Evolutionary conservation across 2,888 invertebrate species (phyloP).

Genomic region (Aplocera efformata): DNA sequence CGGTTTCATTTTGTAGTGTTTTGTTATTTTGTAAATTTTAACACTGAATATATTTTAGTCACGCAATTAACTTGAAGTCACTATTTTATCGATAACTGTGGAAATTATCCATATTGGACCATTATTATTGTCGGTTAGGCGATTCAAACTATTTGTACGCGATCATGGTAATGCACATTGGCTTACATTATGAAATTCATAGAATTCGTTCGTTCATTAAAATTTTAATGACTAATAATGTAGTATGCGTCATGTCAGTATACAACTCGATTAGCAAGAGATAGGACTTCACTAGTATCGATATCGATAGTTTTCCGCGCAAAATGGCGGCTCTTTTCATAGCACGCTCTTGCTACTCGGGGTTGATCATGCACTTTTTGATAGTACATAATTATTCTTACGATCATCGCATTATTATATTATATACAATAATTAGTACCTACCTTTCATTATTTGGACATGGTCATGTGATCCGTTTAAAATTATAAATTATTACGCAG

Average conservation of each 20-base stretch:
- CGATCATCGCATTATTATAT: slow-evolving; percentile 43
- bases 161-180: slow-evolving; percentile 41
- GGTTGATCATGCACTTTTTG: slow-evolving; percentile 28
- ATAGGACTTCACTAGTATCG: slow-evolving; percentile 30
- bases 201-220: slow-evolving; percentile 33
- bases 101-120: slow-evolving; percentile 56
- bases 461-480: slow-evolving; percentile 35
- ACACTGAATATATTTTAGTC: slow-evolving; percentile 60
- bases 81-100: slow-evolving; percentile 49
- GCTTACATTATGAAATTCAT: slow-evolving; percentile 39
- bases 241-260: slow-evolving; percentile 38
- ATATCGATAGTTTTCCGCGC: slow-evolving; percentile 11
- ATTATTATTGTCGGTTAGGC: slow-evolving; percentile 36
- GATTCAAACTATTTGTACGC: slow-evolving; percentile 36
- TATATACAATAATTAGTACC: slow-evolving; percentile 46
- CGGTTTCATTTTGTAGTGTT: slow-evolving; percentile 66
- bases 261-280: slow-evolving; percentile 29
- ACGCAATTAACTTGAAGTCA: slow-evolving; percentile 64
- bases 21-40: slow-evolving; percentile 76
- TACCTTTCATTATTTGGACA: slow-evolving; percentile 44
- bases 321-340: slow-evolving; percentile 9
- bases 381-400: slow-evolving; percentile 32
- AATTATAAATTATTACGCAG: slow-evolving; percentile 20
- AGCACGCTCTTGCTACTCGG: slow-evolving; percentile 26
- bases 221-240: slow-evolving; percentile 39